A percentile compares a stretch with the other conserved stretches of the same genome.
Evolutionary conservation across 2,797 vertebrate species (phyloP).

Genomic region (Tragelaphus oryx): DNA sequence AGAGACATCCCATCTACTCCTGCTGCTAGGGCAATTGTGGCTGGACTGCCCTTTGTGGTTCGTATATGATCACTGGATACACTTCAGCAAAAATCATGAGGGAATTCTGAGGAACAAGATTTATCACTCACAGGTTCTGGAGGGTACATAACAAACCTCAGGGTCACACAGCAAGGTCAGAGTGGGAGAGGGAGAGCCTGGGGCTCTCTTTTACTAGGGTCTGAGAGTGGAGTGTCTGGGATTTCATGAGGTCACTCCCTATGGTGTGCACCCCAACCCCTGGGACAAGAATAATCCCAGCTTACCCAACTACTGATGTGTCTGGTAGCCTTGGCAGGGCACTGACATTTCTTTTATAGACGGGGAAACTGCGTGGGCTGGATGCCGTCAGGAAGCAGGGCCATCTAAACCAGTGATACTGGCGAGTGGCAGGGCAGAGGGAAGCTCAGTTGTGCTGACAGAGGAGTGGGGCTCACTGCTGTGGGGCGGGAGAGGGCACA

Average conservation of each 20-base stretch:
- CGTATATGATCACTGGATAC: not conserved
- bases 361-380: fast-evolving
- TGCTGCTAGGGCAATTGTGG: not conserved
- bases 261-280: not conserved
- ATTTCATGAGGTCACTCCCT: not conserved
- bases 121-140: not conserved
- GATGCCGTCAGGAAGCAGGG: not conserved
- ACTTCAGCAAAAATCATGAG: not conserved
- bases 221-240: not conserved
- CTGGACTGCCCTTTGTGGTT: not conserved
- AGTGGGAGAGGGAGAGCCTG: not conserved
- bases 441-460: not conserved
- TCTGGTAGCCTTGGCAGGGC: not conserved
- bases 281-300: not conserved
- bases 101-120: not conserved
- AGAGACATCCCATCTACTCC: not conserved
- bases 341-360: not conserved
- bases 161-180: not conserved
- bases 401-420: not conserved
- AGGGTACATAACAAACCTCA: not conserved
- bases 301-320: not conserved
- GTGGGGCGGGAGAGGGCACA: not conserved
- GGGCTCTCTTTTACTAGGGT: not conserved
- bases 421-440: not conserved
- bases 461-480: not conserved